phyloP scores from a whole-genome alignment of 1,140 invertebrate genomes.

The Zophobas morio region DNA sequence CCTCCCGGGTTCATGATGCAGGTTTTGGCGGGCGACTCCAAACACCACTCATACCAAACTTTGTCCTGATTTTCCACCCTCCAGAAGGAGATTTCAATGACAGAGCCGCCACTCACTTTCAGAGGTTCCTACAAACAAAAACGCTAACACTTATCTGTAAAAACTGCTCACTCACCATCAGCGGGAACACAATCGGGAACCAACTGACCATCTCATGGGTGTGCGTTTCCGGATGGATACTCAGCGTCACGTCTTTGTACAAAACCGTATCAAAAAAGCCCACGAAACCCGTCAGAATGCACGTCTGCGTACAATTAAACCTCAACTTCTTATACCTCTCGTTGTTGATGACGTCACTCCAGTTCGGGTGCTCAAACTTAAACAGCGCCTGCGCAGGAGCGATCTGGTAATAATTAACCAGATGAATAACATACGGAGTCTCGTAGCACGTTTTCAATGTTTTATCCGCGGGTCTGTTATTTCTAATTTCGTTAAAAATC shows the following conservation, averaged over 20 bases:
- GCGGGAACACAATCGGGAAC: conserved; percentile 97
- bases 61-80: conserved; percentile 81
- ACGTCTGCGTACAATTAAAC: conserved; percentile 82
- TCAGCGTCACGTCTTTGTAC: conserved; percentile 88
- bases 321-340: conserved; percentile 79
- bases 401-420: conserved; percentile 92
- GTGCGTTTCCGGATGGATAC: conserved; percentile 91
- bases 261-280: conserved; percentile 95
- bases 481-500: conserved; percentile 80
- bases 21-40: conserved; percentile 76
- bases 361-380: conserved; percentile 91
- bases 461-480: conserved; percentile 61
- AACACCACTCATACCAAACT: conserved; percentile 98
- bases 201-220: conserved; percentile 95
- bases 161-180: conserved; percentile 74
- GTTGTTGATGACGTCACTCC: conserved; percentile 78
- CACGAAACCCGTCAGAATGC: conserved; percentile 92
- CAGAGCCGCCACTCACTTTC: conserved; percentile 77
- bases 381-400: conserved; percentile 85
- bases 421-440: conserved; percentile 92
- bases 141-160: conserved; percentile 28
- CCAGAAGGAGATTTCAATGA: conserved; percentile 91
- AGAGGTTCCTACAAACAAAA: conserved; percentile 78
- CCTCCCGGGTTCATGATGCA: conserved; percentile 88
- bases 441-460: conserved; percentile 71